A percentile compares a stretch with the other conserved stretches of the same genome.
Evolutionary conservation across 1,140 invertebrate genomes (phyloP).

Genomic region (Hypsibius dujardini): DNA sequence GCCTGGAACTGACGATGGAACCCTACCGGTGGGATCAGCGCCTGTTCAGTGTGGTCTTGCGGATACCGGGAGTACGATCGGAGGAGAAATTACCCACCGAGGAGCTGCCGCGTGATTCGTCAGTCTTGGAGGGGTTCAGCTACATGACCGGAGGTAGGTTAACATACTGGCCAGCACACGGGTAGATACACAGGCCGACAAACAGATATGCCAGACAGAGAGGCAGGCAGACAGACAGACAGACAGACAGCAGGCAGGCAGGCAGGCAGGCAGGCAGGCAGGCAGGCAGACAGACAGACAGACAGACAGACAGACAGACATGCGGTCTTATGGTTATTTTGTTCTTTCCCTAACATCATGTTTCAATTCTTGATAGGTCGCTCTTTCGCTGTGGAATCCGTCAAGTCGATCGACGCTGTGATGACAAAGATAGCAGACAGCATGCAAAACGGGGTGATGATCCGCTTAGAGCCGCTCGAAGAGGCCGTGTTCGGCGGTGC

Average conservation of each 20-base stretch:
- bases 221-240: too few relatives aligned
- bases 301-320: too few relatives aligned
- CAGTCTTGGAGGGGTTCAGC: constrained; percentile 91
- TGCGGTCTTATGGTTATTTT: too few relatives aligned
- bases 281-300: too few relatives aligned
- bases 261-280: too few relatives aligned
- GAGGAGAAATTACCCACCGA: constrained; percentile 43
- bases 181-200: too few relatives aligned
- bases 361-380: constrained; percentile 20
- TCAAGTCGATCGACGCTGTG: constrained; percentile 19
- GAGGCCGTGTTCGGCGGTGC: constrained; percentile 31
- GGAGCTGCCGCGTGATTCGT: constrained; percentile 69
- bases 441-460: constrained; percentile 18
- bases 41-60: constrained; percentile 78
- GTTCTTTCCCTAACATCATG: too few relatives aligned
- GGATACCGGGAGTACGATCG: constrained; percentile 60
- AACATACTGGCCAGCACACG: constrained; percentile 7
- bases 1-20: constrained; percentile 86
- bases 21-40: constrained; percentile 98
- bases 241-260: too few relatives aligned
- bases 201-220: too few relatives aligned
- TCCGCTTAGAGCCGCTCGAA: constrained; percentile 64
- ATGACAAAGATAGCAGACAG: constrained; percentile 20
- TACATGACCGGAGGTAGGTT: constrained; percentile 82
- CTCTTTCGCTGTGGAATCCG: constrained; percentile 20